Percentiles rank a stretch among this genome's conserved stretches.
Evolutionary conservation across 2,797 vertebrate genomes (phyloP).

Genomic region (Smutsia temminckii): DNA sequence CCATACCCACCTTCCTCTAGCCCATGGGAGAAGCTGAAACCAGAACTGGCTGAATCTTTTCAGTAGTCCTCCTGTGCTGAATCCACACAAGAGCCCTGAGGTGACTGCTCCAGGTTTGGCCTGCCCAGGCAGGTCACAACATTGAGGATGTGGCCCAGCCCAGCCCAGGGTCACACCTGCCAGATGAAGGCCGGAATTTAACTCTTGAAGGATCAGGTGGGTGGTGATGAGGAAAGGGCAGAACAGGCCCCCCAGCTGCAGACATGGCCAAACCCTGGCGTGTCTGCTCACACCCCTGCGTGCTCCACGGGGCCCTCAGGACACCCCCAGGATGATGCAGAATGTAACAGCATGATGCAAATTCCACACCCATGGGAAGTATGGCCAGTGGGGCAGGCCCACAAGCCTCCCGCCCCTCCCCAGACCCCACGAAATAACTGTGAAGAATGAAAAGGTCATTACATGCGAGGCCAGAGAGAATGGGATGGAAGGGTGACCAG

Average conservation of each 20-base stretch:
- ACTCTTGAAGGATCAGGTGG: neutral
- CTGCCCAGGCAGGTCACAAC: neutral
- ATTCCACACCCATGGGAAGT: neutral
- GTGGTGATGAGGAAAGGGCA: neutral
- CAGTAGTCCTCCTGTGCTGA: neutral
- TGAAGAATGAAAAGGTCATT: neutral
- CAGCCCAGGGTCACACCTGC: neutral
- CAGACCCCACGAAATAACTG: neutral
- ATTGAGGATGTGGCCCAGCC: too few species aligned
- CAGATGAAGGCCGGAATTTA: neutral
- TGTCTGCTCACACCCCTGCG: too few species aligned
- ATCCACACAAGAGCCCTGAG: too few species aligned
- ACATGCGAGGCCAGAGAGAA: neutral
- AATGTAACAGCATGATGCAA: fast-evolving
- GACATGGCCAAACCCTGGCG: constrained; percentile 11
- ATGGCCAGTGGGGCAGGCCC: neutral
- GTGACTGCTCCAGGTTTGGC: fast-evolving
- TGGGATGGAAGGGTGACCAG: fast-evolving
- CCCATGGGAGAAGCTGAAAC: neutral
- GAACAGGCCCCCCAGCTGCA: neutral
- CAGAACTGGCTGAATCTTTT: neutral
- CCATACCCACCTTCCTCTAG: too few species aligned
- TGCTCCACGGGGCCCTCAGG: neutral
- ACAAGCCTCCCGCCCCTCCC: neutral
- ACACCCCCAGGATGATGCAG: neutral